Evolutionary conservation across 2,797 vertebrate genomes (phyloP).

Genomic region (Protonibea diacanthus): DNA sequence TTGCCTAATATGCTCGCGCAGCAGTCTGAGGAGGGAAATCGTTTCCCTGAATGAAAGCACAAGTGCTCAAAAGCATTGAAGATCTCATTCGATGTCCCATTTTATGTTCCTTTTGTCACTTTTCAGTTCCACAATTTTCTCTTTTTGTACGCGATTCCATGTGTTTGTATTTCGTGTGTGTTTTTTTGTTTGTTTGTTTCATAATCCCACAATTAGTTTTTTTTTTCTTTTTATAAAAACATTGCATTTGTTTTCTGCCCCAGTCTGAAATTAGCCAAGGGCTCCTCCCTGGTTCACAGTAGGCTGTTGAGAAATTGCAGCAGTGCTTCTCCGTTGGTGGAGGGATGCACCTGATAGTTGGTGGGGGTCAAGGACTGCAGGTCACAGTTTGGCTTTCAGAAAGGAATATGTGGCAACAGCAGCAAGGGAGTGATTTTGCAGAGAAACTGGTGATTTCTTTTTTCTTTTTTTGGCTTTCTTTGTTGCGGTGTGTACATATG

Average conservation of each 20-base stretch:
- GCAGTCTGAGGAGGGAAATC: constrained; percentile 45
- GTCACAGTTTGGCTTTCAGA: constrained; percentile 73
- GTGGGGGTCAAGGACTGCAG: constrained; percentile 41
- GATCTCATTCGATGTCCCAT: constrained; percentile 45
- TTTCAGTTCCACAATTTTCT: constrained; percentile 28
- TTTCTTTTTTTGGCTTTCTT: constrained; percentile 64
- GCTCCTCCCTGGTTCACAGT: constrained; percentile 78
- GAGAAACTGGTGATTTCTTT: constrained; percentile 50
- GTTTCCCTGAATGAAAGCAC: constrained; percentile 28
- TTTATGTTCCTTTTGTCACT: constrained; percentile 27
- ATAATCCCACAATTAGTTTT: constrained; percentile 16
- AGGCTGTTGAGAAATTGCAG: constrained; percentile 69
- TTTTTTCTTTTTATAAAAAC: constrained; percentile 40
- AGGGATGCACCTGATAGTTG: constrained; percentile 49
- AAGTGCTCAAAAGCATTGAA: constrained; percentile 27
- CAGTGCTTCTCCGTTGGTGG: constrained; percentile 60
- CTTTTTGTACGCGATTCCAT: constrained; percentile 36
- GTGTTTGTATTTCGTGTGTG: no score
- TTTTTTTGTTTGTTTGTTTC: constrained; percentile 35
- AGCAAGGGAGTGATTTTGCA: constrained; percentile 71
- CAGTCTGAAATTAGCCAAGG: constrained; percentile 41
- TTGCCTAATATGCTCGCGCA: constrained; percentile 54
- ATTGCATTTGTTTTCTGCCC: constrained; percentile 67
- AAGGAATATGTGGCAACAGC: constrained; percentile 69
- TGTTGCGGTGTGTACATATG: constrained; percentile 33